Evolutionary conservation across 1,140 invertebrate genomes (phyloP).

Genomic region (Caenorhabditis brenneri): DNA sequence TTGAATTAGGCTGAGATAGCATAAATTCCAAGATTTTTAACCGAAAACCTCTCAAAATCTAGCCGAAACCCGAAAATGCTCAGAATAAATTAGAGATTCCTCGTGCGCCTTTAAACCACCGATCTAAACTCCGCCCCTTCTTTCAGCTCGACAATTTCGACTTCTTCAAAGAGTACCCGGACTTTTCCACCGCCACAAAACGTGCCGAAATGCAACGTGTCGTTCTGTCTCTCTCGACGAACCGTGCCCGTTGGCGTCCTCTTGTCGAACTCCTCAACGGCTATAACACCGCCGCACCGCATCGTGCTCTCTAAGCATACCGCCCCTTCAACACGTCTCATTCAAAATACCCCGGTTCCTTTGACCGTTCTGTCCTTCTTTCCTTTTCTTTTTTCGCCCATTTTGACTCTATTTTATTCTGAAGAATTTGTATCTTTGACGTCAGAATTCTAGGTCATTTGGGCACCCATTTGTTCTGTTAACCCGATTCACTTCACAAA

Average conservation of each 20-base stretch:
- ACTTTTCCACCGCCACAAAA: conserved; percentile 38
- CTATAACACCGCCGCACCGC: conserved; percentile 16
- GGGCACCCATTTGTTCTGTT: conserved; percentile 9
- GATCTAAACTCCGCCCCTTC: neutral
- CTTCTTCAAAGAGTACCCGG: conserved; percentile 44
- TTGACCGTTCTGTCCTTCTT: neutral
- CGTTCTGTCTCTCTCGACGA: conserved; percentile 50
- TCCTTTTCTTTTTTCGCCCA: neutral
- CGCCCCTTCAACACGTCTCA: neutral
- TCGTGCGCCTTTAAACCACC: too few relatives aligned
- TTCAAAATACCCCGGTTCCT: neutral
- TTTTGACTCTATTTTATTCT: neutral
- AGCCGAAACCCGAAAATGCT: too few relatives aligned
- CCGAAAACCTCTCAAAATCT: too few relatives aligned
- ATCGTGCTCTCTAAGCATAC: conserved; percentile 8
- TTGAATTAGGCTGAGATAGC: too few relatives aligned
- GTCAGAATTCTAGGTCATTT: neutral
- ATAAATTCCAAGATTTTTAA: too few relatives aligned
- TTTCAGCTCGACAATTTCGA: conserved; percentile 52
- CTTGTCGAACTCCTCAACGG: conserved; percentile 35
- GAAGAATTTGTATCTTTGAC: conserved; percentile 9
- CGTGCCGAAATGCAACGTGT: conserved; percentile 49
- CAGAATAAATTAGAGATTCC: too few relatives aligned
- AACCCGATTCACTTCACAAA: neutral
- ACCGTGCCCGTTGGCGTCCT: conserved; percentile 45